Conservation (phyloP, 2,888 invertebrate genomes). For the Tinea trinotella region DNA sequence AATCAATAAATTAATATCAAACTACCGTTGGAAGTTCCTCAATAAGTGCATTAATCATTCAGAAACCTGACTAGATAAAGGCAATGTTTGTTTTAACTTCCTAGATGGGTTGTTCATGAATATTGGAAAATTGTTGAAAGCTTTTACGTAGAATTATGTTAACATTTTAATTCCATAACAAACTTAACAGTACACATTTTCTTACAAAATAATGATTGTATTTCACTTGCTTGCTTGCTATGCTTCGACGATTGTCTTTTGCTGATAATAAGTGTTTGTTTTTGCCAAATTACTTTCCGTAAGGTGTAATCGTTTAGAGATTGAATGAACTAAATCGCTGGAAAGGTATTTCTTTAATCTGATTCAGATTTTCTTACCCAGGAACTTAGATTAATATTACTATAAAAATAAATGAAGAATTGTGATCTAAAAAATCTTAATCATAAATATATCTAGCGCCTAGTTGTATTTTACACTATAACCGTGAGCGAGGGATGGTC, state of each 20-base stretch:
- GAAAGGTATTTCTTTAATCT: no score
- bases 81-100: constrained; percentile 41
- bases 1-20: constrained; percentile 31
- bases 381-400: no score
- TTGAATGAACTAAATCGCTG: no score
- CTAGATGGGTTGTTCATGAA: constrained; percentile 17
- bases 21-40: constrained; percentile 28
- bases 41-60: constrained; percentile 38
- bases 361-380: no score
- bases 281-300: no score
- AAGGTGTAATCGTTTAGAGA: no score
- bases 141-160: background rate
- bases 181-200: no score
- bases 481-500: constrained; percentile 53
- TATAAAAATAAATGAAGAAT: background rate
- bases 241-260: no score
- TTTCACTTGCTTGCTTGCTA: no score
- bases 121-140: constrained; percentile 8
- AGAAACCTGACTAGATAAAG: constrained; percentile 25
- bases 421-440: background rate
- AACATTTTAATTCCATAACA: no score
- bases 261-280: no score
- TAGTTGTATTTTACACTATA: background rate
- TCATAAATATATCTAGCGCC: constrained; percentile 3
- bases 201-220: no score